These are phyloP conservation scores for Melanostigma gelatinosum DNA, from an alignment of 2,113 vertebrate species.

Conservation along the genomic window DNA sequence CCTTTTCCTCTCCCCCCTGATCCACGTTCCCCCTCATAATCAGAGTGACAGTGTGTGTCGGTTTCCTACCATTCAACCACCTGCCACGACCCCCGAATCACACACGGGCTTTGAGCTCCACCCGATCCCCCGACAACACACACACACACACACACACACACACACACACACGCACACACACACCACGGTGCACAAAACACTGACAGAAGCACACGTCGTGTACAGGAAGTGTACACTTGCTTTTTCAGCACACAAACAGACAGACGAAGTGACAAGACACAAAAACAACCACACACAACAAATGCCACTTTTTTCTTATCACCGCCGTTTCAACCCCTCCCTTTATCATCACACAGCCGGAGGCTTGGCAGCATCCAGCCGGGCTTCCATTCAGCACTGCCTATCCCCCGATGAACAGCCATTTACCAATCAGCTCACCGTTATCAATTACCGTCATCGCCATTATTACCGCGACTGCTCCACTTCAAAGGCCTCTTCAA, in stretches of 20 bases:
- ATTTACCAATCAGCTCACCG: slow-evolving; percentile 65
- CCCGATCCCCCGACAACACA: background rate
- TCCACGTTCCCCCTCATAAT: slow-evolving; percentile 8
- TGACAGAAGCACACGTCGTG: background rate
- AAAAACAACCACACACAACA: slow-evolving; percentile 36
- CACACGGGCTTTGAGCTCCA: slow-evolving; percentile 36
- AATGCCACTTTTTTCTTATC: slow-evolving; percentile 72
- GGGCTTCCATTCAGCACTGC: slow-evolving; percentile 65
- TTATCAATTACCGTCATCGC: slow-evolving; percentile 74
- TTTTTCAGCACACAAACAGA: slow-evolving; percentile 13
- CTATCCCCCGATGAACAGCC: slow-evolving; percentile 66
- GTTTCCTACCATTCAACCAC: slow-evolving; percentile 45
- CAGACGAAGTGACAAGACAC: slow-evolving; percentile 10
- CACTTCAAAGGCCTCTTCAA: slow-evolving; percentile 77
- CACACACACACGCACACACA: background rate
- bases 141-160: background rate
- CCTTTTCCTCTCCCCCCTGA: background rate
- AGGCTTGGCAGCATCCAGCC: slow-evolving; percentile 64
- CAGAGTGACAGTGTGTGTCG: slow-evolving; percentile 50
- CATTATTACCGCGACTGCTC: slow-evolving; percentile 62
- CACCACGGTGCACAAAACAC: background rate
- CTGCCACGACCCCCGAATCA: slow-evolving; percentile 35
- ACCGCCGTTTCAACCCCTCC: slow-evolving; percentile 61
- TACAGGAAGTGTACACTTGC: slow-evolving; percentile 22
- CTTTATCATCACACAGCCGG: slow-evolving; percentile 74